phyloP scores from a whole-genome alignment of 2,888 invertebrate genomes.

The Encarsia formosa region DNA sequence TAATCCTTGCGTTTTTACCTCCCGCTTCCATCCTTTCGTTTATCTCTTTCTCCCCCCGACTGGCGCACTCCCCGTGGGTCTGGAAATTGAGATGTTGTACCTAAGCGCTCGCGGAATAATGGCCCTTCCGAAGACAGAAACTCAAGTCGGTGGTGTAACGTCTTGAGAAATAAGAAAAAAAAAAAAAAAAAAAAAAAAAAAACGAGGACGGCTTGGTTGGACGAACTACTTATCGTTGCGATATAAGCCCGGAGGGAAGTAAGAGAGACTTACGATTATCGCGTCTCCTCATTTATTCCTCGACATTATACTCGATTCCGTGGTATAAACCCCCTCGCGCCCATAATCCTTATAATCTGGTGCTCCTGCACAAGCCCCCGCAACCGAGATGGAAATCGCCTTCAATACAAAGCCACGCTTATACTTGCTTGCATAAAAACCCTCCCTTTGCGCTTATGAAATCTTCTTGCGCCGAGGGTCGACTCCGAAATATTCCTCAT shows the following conservation, averaged over 20 bases:
- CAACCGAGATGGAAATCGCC: constrained; percentile 4
- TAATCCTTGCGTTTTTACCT: no score
- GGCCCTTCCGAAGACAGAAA: constrained; percentile 18
- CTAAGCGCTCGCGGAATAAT: constrained; percentile 28
- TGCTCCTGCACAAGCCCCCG: not conserved
- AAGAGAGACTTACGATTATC: constrained; percentile 24
- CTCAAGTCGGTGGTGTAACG: not conserved
- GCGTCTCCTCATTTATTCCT: constrained; percentile 25
- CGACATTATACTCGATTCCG: constrained; percentile 18
- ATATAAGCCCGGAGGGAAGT: not conserved
- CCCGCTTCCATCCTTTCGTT: constrained; percentile 19
- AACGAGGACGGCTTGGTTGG: not conserved
- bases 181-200: no score
- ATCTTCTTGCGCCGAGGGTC: no score
- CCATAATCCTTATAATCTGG: constrained; percentile 22
- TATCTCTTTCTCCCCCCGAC: constrained; percentile 8
- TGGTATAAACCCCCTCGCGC: not conserved
- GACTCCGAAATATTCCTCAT: no score
- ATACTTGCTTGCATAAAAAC: no score
- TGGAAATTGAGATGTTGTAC: constrained; percentile 32
- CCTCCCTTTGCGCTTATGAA: no score
- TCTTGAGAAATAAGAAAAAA: constrained; percentile 4
- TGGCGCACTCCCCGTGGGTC: not conserved
- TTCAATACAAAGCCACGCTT: constrained; percentile 4
- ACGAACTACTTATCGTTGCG: constrained; percentile 21